Percentiles rank a stretch among this genome's conserved stretches.
These are phyloP conservation scores for Falcaria lacertinaria DNA, from an alignment of 2,888 invertebrate genomes.

Conservation along the genomic window DNA sequence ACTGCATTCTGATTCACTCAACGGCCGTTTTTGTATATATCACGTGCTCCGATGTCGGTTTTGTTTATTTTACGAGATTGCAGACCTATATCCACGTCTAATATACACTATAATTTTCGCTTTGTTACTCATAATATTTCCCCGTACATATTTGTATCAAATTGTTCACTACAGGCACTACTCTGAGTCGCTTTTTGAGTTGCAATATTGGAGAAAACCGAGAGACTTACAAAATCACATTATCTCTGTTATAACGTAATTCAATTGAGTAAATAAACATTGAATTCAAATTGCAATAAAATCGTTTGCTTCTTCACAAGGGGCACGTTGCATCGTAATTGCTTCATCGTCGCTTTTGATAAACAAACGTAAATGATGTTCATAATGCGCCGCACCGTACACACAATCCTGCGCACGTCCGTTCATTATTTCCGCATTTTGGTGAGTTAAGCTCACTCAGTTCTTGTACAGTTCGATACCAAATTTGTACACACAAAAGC, in stretches of 20 bases:
- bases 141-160: conserved; percentile 11
- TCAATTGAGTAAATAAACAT: conserved; percentile 38
- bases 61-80: conserved; percentile 48
- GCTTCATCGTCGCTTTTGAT: conserved; percentile 51
- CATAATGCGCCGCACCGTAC: conserved; percentile 19
- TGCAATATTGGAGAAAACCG: neutral
- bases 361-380: conserved; percentile 25
- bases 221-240: conserved; percentile 25
- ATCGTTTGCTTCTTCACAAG: conserved; percentile 34
- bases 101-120: conserved; percentile 18
- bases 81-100: conserved; percentile 32
- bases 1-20: conserved; percentile 58
- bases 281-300: conserved; percentile 42
- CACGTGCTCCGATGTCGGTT: conserved; percentile 43
- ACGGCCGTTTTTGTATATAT: conserved; percentile 53
- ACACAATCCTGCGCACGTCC: conserved; percentile 20
- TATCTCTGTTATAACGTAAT: conserved; percentile 28
- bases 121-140: conserved; percentile 26
- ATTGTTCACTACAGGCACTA: conserved; percentile 6
- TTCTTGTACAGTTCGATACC: too few relatives aligned
- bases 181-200: conserved; percentile 1
- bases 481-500: too few relatives aligned
- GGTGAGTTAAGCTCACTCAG: too few relatives aligned
- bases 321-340: conserved; percentile 50
- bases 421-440: conserved; percentile 9